A percentile compares a stretch with the other conserved stretches of the same genome.
These are phyloP conservation scores for Myotis planiceps DNA, from an alignment of 2,797 vertebrate species.

Conservation along the genomic window DNA sequence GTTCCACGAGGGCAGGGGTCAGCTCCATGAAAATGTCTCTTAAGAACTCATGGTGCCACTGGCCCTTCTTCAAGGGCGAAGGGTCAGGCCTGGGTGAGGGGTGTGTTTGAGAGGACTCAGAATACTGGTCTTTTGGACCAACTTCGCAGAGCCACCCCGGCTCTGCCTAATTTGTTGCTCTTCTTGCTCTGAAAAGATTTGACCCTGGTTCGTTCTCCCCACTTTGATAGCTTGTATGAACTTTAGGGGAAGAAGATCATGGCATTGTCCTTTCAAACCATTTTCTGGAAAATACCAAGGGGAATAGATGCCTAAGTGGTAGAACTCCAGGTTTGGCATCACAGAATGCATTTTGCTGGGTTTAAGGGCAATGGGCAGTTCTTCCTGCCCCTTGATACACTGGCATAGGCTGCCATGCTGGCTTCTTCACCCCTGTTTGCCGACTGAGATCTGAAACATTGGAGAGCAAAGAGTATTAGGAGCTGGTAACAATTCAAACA, in stretches of 20 bases:
- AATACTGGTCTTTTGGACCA: neutral
- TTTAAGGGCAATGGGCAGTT: neutral
- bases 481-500: neutral
- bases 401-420: rapidly evolving
- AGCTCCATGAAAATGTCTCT: neutral
- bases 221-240: neutral
- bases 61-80: neutral
- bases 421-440: neutral
- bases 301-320: neutral
- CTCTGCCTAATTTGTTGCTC: neutral
- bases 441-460: neutral
- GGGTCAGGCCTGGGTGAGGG: neutral
- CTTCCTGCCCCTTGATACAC: neutral
- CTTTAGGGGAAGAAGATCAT: neutral
- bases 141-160: neutral
- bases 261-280: neutral
- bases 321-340: neutral
- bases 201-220: neutral
- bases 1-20: neutral
- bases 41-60: neutral
- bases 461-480: neutral
- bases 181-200: neutral
- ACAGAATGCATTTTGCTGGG: neutral
- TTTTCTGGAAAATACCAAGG: neutral
- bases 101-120: neutral